These are phyloP conservation scores for Pseudopleuronectes americanus DNA, from an alignment of 2,797 vertebrate genomes.

Conservation along the genomic window DNA sequence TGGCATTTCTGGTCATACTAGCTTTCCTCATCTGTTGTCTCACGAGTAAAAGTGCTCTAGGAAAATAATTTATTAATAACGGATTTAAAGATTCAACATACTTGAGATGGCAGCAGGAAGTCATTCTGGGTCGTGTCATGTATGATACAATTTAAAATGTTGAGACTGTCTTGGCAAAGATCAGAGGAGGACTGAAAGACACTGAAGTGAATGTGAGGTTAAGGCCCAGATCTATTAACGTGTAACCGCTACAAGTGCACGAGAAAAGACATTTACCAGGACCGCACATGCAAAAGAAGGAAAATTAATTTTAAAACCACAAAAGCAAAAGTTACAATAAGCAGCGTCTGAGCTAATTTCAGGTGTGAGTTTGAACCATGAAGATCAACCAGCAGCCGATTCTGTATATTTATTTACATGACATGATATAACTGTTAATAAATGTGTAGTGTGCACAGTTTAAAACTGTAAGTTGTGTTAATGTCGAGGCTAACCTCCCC, in stretches of 20 bases:
- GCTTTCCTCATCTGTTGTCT: slow-evolving; percentile 21
- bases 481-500: not conserved
- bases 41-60: slow-evolving; percentile 36
- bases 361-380: slow-evolving; percentile 11
- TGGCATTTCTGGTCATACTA: slow-evolving; percentile 10
- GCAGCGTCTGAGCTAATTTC: slow-evolving; percentile 23
- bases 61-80: slow-evolving; percentile 21
- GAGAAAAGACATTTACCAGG: slow-evolving; percentile 25
- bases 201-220: slow-evolving; percentile 59
- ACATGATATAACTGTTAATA: slow-evolving; percentile 17
- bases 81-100: slow-evolving; percentile 26
- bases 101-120: slow-evolving; percentile 20
- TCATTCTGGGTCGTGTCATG: slow-evolving; percentile 32
- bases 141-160: slow-evolving; percentile 30
- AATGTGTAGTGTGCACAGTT: slow-evolving; percentile 15
- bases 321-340: slow-evolving; percentile 35
- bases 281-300: slow-evolving; percentile 43
- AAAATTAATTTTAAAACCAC: slow-evolving; percentile 29
- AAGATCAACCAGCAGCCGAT: slow-evolving; percentile 32
- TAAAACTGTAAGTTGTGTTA: slow-evolving; percentile 1
- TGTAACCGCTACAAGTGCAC: slow-evolving; percentile 27
- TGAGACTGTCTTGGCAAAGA: slow-evolving; percentile 57
- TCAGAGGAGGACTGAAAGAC: slow-evolving; percentile 67
- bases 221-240: slow-evolving; percentile 63
- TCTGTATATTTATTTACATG: slow-evolving; percentile 17